Percentiles rank a stretch among this genome's conserved stretches.
phyloP scores from a whole-genome alignment of 2,113 vertebrate genomes.

The Hippolais icterina region DNA sequence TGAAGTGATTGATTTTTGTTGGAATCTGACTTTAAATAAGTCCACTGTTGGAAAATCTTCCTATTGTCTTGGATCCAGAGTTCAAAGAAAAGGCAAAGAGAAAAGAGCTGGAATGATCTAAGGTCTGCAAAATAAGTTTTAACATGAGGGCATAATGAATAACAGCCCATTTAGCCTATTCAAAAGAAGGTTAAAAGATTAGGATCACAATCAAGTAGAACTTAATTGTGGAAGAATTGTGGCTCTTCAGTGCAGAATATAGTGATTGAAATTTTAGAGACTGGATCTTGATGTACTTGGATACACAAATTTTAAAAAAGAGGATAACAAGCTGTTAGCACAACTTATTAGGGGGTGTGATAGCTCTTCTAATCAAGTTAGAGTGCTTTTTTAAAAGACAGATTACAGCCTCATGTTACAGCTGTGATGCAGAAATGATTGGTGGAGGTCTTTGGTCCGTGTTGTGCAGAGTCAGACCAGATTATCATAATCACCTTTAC shows the following conservation, averaged over 20 bases:
- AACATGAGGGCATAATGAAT: neutral
- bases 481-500: slow-evolving; percentile 3
- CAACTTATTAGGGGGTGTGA: neutral
- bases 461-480: neutral
- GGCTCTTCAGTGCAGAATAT: neutral
- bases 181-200: neutral
- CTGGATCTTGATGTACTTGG: neutral
- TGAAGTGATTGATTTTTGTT: neutral
- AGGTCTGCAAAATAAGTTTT: neutral
- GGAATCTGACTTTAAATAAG: neutral
- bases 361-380: neutral
- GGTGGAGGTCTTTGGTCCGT: neutral
- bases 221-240: neutral
- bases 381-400: neutral
- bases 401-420: neutral
- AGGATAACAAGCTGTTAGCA: neutral
- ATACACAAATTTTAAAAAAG: neutral
- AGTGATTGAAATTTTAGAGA: neutral
- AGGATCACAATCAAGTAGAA: neutral
- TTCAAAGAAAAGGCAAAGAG: neutral
- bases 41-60: neutral
- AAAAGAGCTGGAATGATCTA: neutral
- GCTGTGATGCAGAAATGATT: neutral
- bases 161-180: neutral
- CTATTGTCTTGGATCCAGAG: neutral